These are phyloP conservation scores for Cyanocitta stelleri DNA, from an alignment of 2,113 vertebrate species.

Conservation along the genomic window DNA sequence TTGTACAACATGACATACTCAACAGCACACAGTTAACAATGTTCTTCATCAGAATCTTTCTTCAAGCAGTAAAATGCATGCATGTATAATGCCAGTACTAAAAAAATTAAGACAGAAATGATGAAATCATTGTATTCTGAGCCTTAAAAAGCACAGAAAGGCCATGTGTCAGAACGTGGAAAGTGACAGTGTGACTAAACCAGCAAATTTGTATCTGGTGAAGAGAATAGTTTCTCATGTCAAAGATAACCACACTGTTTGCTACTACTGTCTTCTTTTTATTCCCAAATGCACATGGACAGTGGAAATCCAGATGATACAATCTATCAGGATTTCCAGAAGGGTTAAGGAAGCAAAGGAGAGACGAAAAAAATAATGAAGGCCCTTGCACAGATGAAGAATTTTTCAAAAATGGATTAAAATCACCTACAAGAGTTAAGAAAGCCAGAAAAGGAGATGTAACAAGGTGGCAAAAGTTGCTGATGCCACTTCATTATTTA, in stretches of 20 bases:
- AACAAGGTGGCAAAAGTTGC: not conserved
- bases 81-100: not conserved
- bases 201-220: not conserved
- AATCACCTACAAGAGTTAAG: not conserved
- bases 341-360: not conserved
- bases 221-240: not conserved
- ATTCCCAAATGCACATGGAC: not conserved
- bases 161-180: not conserved
- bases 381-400: not conserved
- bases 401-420: not conserved
- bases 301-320: not conserved
- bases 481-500: not conserved
- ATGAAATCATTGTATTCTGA: not conserved
- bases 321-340: not conserved
- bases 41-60: not conserved
- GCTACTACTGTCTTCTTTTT: not conserved
- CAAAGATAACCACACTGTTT: not conserved
- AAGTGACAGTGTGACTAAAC: not conserved
- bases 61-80: not conserved
- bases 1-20: not conserved
- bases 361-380: not conserved
- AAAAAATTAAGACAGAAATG: not conserved
- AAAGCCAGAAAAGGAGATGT: not conserved
- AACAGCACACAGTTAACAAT: not conserved
- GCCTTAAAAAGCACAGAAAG: not conserved